Evolutionary conservation across 2,113 vertebrate genomes (phyloP), one percentile per base, ranked within the genome.

Genomic region (Otocyon megalotis): DNA sequence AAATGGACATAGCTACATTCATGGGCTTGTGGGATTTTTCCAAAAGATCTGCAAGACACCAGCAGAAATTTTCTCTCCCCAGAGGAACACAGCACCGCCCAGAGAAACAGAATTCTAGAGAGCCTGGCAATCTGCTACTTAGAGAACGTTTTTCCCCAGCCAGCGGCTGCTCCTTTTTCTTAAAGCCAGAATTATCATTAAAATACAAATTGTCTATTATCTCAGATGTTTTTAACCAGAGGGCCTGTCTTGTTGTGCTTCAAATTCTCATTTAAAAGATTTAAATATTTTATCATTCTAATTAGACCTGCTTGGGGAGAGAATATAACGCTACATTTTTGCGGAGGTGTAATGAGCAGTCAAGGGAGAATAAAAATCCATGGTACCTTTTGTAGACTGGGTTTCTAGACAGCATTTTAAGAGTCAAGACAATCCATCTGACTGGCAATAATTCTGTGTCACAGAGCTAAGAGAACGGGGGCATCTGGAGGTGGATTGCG

Each of bases 211-310:
- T 77, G 77, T 83, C 81, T 54, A 0, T 93, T 71, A 74, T 86
- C 89, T 50, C 80, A 54, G 19, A n/a, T 76, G 69, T 76, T 93
- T 90, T 92, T 82, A 93, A 54, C 65, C 5, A 0, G 48, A 83
- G 63, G 63, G 82, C 62, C 48, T 63, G 2, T 81, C 80, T 94
- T 17, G 1, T 19, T 67, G n/a, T 54, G 15, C 80, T 92, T 94
- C 58, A 77, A 24, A 63, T 88, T 72, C 67, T 60, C 65, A 26
- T 43, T 77, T 53, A 32, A 71, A 88, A 90, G 8, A 72, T 94
- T 22, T 94, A 56, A 93, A 32, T 95, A 77, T 94, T 88, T 94
- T 84, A 65, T 81, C 19, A 10, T 84, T 81, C 74, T 88, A 48
- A 79, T 96, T 82, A 96, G 67, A 86, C 32, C 9, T 11, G 43